phyloP scores from a whole-genome alignment of 2,113 vertebrate species.

The Rhabdornis inornatus region DNA sequence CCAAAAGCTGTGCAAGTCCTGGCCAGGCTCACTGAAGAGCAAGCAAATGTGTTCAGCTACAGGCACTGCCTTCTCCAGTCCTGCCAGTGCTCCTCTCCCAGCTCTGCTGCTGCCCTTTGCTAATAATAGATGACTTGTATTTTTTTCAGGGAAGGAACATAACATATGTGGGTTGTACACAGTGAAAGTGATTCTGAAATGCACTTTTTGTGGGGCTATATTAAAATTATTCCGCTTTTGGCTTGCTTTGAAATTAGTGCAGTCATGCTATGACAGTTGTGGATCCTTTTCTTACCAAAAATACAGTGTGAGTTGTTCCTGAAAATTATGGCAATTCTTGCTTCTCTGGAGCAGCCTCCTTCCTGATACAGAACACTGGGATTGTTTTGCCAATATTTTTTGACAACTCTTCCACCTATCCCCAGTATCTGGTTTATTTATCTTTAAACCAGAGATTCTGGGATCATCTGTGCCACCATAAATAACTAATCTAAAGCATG shows the following conservation, averaged over 20 bases:
- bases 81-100: background rate
- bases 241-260: background rate
- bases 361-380: background rate
- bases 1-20: background rate
- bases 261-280: background rate
- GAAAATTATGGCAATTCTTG: background rate
- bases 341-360: background rate
- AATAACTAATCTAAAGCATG: background rate
- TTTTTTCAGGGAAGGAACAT: background rate
- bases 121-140: background rate
- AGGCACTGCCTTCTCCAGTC: background rate
- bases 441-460: background rate
- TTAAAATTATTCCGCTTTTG: background rate
- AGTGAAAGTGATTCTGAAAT: background rate
- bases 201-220: background rate
- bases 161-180: background rate
- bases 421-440: too few relatives aligned
- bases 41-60: background rate
- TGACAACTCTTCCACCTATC: background rate
- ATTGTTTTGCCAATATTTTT: background rate
- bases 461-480: background rate
- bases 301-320: background rate
- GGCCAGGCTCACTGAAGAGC: background rate
- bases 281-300: background rate
- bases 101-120: background rate